A percentile compares a stretch with the other conserved stretches of the same genome.
phyloP scores from a whole-genome alignment of 2,113 vertebrate genomes.

The Oryctolagus cuniculus region mOryCun1.1 NC_091433.1:59518001-59518500 shows the following conservation, averaged over 20 bases:
- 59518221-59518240: not conserved
- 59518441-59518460: not conserved
- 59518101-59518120: not conserved
- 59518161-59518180: not conserved
- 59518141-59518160: not conserved
- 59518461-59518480: not conserved
- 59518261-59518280: not conserved
- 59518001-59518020: not conserved
- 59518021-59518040: not conserved
- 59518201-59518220: not conserved
- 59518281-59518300: not conserved
- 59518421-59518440: not conserved
- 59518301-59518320: accelerated
- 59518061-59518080: not conserved
- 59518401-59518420: not conserved
- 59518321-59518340: not conserved
- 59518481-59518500: not conserved
- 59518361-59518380: not conserved
- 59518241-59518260: not conserved
- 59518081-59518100: constrained; percentile 6
- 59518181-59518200: not conserved
- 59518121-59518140: not conserved
- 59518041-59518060: not conserved
- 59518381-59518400: not conserved
- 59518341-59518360: not conserved